Evolutionary conservation across 64 coral and sea anemone species (phyloP).

Genomic region (Astreopora myriophthalma): DNA sequence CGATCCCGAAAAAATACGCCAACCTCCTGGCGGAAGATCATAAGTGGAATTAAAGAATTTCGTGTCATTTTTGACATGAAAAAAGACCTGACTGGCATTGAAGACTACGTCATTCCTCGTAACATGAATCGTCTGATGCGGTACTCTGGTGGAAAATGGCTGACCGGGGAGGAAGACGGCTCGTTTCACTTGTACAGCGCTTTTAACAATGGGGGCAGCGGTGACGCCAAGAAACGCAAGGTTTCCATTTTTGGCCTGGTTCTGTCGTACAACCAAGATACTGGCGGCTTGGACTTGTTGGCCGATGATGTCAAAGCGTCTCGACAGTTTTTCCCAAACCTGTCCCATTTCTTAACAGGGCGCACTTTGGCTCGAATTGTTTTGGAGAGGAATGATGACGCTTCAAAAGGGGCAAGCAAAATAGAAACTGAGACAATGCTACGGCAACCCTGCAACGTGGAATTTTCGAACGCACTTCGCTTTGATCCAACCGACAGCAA

Average conservation of each 20-base stretch:
- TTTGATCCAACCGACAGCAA: conserved; percentile 39
- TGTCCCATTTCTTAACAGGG: neutral
- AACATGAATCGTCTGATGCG: conserved; percentile 6
- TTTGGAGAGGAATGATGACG: neutral
- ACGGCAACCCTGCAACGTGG: conserved; percentile 27
- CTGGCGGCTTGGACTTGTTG: neutral
- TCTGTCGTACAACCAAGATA: neutral
- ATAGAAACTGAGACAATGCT: neutral
- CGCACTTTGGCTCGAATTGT: neutral
- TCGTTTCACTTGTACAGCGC: conserved; percentile 52
- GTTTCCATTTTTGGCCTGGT: conserved; percentile 31
- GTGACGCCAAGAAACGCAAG: neutral
- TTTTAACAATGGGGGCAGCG: conserved; percentile 32
- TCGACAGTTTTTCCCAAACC: conserved; percentile 4
- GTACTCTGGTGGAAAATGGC: neutral
- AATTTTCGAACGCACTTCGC: conserved; percentile 60
- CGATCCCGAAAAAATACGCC: neutral
- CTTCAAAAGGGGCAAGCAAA: neutral
- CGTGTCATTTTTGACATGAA: conserved; percentile 26
- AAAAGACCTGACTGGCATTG: neutral
- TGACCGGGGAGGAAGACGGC: neutral
- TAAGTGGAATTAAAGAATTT: neutral
- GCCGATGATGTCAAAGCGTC: neutral
- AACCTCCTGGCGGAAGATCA: neutral
- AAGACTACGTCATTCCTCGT: neutral